Conservation (phyloP, 2,113 vertebrate genomes). For the Dissostichus mawsoni region DNA sequence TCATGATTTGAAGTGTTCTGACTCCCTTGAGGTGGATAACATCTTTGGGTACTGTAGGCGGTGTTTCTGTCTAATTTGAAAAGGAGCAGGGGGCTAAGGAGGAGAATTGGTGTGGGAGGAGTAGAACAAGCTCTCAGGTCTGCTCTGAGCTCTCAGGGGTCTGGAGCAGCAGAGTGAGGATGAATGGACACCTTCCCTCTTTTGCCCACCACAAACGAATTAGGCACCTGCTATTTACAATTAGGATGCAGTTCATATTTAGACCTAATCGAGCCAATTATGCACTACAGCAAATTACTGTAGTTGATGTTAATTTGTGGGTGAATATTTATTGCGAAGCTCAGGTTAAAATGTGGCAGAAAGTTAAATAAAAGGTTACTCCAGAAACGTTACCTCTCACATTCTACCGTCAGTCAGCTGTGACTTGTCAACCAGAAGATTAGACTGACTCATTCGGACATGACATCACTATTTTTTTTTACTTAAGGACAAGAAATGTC, state of each 20-base stretch:
- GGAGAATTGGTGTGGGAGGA: slow-evolving; percentile 31
- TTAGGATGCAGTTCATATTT: neutral
- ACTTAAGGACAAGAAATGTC: slow-evolving; percentile 26
- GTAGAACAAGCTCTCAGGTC: slow-evolving; percentile 22
- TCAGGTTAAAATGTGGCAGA: neutral
- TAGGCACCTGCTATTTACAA: neutral
- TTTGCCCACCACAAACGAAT: neutral
- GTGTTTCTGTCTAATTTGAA: slow-evolving; percentile 41
- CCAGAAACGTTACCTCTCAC: neutral
- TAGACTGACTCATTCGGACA: neutral
- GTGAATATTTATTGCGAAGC: neutral
- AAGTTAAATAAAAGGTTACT: neutral
- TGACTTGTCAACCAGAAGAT: slow-evolving; percentile 10
- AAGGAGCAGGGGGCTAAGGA: slow-evolving; percentile 15
- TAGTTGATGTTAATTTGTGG: neutral
- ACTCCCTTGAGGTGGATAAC: neutral
- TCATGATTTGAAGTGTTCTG: slow-evolving; percentile 6
- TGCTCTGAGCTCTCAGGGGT: slow-evolving; percentile 1
- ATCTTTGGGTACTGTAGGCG: slow-evolving; percentile 1
- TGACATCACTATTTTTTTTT: slow-evolving; percentile 30
- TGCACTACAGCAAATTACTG: neutral
- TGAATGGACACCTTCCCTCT: slow-evolving; percentile 18
- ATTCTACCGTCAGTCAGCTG: neutral
- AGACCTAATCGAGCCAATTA: neutral
- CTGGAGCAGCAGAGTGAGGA: neutral